Conservation (phyloP, 1,140 invertebrate genomes). For the Zaprionus capensis region DNA sequence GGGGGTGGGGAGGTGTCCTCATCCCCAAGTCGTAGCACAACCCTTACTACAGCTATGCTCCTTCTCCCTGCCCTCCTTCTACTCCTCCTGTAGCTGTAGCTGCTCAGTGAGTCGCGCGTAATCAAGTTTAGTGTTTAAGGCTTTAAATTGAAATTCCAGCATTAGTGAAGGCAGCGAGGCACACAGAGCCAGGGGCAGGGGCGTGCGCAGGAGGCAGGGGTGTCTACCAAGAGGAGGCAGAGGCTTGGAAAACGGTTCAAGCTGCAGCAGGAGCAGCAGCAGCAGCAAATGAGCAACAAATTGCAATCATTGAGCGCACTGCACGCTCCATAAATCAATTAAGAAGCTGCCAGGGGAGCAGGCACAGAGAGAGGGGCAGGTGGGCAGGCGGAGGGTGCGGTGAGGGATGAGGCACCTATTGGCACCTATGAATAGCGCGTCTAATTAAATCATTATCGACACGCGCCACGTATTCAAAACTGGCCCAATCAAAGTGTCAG, state of each 20-base stretch:
- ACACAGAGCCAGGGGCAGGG: slow-evolving; percentile 26
- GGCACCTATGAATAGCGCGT: slow-evolving; percentile 13
- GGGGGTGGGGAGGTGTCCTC: background rate
- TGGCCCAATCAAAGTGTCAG: slow-evolving; percentile 12
- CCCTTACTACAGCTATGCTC: background rate
- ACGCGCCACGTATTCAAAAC: slow-evolving; percentile 35
- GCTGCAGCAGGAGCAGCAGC: background rate
- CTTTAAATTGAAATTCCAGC: slow-evolving; percentile 79
- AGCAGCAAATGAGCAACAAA: slow-evolving; percentile 48
- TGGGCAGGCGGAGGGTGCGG: background rate
- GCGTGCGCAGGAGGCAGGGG: background rate
- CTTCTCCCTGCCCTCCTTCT: background rate
- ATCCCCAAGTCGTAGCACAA: background rate
- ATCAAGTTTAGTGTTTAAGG: slow-evolving; percentile 80
- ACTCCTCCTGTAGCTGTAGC: background rate
- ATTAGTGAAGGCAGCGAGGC: slow-evolving; percentile 67
- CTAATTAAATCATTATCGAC: slow-evolving; percentile 53
- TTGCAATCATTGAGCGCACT: slow-evolving; percentile 44
- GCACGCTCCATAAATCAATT: slow-evolving; percentile 38
- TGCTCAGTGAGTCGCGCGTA: slow-evolving; percentile 61
- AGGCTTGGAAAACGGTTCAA: slow-evolving; percentile 20
- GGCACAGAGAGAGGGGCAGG: background rate
- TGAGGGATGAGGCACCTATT: background rate
- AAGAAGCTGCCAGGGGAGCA: background rate
- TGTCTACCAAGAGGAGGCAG: background rate